A percentile compares a stretch with the other conserved stretches of the same genome.
These are phyloP conservation scores for Aphelinus atriplicis DNA, from an alignment of 1,140 invertebrate genomes.

Conservation along the genomic window DNA sequence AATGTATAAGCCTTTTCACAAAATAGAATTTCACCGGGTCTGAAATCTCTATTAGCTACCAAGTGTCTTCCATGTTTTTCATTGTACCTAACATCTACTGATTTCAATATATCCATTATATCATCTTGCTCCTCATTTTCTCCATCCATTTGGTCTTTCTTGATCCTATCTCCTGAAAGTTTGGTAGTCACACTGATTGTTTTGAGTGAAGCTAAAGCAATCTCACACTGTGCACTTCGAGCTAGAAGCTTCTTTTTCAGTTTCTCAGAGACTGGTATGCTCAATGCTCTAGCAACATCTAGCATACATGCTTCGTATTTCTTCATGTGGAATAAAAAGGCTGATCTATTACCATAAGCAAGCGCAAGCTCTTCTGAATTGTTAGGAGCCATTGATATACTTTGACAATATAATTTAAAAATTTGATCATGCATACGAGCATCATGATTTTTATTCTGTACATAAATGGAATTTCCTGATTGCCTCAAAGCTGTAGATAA, in stretches of 20 bases:
- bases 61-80: constrained; percentile 10
- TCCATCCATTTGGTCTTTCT: too few relatives aligned
- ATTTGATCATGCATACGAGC: not conserved
- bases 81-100: not conserved
- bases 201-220: too few relatives aligned
- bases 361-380: constrained; percentile 69
- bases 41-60: constrained; percentile 15
- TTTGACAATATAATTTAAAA: constrained; percentile 68
- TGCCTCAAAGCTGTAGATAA: too few relatives aligned
- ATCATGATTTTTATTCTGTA: not conserved
- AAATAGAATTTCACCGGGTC: constrained; percentile 30
- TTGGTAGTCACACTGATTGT: too few relatives aligned
- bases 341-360: constrained; percentile 58
- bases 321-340: constrained; percentile 43
- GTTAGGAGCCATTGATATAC: constrained; percentile 68
- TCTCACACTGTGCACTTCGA: too few relatives aligned
- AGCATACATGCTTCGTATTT: constrained; percentile 72
- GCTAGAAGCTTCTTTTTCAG: too few relatives aligned
- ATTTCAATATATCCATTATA: too few relatives aligned
- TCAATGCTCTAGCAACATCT: constrained; percentile 57
- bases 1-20: constrained; percentile 6
- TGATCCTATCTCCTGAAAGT: too few relatives aligned
- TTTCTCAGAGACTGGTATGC: too few relatives aligned
- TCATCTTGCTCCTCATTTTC: too few relatives aligned
- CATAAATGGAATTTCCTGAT: too few relatives aligned